Evolutionary conservation across 1,140 invertebrate genomes (phyloP).

Genomic region (Cydia strobilella): DNA sequence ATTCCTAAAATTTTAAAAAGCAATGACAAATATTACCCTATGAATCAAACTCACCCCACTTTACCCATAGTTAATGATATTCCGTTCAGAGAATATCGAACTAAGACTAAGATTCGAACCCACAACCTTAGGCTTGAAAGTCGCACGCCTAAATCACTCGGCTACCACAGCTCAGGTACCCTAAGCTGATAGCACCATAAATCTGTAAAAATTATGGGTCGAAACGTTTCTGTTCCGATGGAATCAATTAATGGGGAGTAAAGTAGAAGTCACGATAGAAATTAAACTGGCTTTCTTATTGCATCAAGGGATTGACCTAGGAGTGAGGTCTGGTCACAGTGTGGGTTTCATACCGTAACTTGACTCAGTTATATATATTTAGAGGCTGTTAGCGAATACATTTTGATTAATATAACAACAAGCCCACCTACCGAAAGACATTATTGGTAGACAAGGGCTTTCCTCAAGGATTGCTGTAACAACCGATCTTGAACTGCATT

Average conservation of each 20-base stretch:
- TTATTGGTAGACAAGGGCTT: too few relatives aligned
- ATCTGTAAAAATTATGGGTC: background rate
- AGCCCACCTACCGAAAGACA: background rate
- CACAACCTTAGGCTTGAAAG: too few relatives aligned
- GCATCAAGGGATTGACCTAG: slow-evolving; percentile 38
- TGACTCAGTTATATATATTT: background rate
- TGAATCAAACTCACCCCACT: too few relatives aligned
- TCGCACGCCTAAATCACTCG: background rate
- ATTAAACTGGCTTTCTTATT: slow-evolving; percentile 48
- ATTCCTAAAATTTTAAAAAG: too few relatives aligned
- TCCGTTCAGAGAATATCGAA: too few relatives aligned
- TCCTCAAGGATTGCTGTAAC: background rate
- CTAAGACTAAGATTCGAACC: too few relatives aligned
- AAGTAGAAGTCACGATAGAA: slow-evolving; percentile 48
- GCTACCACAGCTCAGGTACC: background rate
- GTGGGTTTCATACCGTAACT: background rate
- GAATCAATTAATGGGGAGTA: slow-evolving; percentile 50
- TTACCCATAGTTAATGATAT: too few relatives aligned
- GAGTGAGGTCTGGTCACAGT: slow-evolving; percentile 32
- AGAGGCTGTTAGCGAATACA: background rate
- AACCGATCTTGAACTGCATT: background rate
- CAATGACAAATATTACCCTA: too few relatives aligned
- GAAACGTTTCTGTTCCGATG: slow-evolving; percentile 35
- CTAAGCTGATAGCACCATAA: background rate
- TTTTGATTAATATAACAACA: background rate